Evolutionary conservation across 2,888 invertebrate species (phyloP).

Genomic region (Slavum lentiscoides): DNA sequence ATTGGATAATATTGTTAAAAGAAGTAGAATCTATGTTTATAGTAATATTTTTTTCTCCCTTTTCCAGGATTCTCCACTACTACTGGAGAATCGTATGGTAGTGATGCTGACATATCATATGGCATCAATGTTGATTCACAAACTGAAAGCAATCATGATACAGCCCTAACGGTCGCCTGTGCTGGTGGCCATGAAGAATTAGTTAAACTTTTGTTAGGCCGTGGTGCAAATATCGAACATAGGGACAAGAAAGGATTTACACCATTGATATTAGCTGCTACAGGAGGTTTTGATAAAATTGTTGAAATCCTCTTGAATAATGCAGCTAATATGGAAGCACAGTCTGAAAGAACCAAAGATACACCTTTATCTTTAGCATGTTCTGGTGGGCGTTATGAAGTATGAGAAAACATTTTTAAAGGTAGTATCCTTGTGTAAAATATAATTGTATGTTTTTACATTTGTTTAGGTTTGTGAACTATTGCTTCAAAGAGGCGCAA

Average conservation of each 20-base stretch:
- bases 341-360: conserved; percentile 98
- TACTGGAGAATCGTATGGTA: conserved; percentile 55
- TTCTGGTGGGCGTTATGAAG: conserved; percentile 94
- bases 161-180: conserved; percentile 94
- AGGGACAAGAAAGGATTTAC: conserved; percentile 99
- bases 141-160: conserved; percentile 98
- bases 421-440: background rate
- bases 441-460: conserved; percentile 15
- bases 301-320: conserved; percentile 92
- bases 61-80: conserved; percentile 57
- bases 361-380: conserved; percentile 96
- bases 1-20: background rate
- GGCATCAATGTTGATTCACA: conserved; percentile 94
- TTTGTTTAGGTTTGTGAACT: conserved; percentile 77
- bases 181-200: conserved; percentile 96
- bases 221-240: conserved; percentile 96
- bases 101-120: conserved; percentile 60
- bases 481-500: conserved; percentile 83
- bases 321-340: conserved; percentile 97
- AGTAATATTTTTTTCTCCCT: background rate
- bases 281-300: conserved; percentile 89
- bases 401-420: conserved; percentile 56
- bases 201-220: conserved; percentile 84
- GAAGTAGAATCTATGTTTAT: background rate
- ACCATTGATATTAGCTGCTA: conserved; percentile 93